A percentile compares a stretch with the other conserved stretches of the same genome.
phyloP scores from a whole-genome alignment of 2,797 vertebrate species.

The Aldrovandia affinis region DNA sequence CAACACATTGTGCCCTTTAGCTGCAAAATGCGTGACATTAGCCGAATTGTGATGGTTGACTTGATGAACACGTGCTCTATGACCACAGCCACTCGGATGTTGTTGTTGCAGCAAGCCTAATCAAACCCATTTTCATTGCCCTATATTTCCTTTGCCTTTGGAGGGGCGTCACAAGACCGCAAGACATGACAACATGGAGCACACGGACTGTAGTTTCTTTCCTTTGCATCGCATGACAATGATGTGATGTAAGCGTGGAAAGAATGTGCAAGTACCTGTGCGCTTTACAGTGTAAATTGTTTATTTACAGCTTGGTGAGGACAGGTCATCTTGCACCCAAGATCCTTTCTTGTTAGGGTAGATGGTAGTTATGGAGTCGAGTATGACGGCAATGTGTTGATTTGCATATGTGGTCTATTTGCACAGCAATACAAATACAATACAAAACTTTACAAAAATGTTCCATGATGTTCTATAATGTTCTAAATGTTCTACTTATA shows the following conservation, averaged over 20 bases:
- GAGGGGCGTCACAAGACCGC: background rate
- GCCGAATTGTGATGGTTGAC: background rate
- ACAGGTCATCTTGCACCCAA: constrained; percentile 34
- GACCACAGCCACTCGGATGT: background rate
- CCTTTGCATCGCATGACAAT: constrained; percentile 20
- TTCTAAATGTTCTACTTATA: too few species aligned
- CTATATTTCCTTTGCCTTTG: constrained; percentile 26
- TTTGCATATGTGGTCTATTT: background rate
- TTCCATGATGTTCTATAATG: too few species aligned
- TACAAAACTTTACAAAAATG: constrained; percentile 39
- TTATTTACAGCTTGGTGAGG: constrained; percentile 7
- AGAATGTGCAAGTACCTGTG: constrained; percentile 21
- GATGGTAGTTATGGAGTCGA: background rate
- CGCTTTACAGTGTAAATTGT: background rate
- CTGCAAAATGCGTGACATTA: background rate
- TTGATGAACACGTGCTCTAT: background rate
- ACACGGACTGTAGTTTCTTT: background rate
- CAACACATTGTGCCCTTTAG: background rate
- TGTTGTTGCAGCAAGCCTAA: background rate
- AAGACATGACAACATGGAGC: constrained; percentile 23
- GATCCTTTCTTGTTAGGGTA: background rate
- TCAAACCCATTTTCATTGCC: background rate
- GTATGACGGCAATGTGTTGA: background rate
- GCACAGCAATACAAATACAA: background rate
- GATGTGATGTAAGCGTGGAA: constrained; percentile 4